Evolutionary conservation across 1,140 invertebrate genomes (phyloP), one percentile per base, ranked within the genome.

Genomic region (Cyclina sinensis): DNA sequence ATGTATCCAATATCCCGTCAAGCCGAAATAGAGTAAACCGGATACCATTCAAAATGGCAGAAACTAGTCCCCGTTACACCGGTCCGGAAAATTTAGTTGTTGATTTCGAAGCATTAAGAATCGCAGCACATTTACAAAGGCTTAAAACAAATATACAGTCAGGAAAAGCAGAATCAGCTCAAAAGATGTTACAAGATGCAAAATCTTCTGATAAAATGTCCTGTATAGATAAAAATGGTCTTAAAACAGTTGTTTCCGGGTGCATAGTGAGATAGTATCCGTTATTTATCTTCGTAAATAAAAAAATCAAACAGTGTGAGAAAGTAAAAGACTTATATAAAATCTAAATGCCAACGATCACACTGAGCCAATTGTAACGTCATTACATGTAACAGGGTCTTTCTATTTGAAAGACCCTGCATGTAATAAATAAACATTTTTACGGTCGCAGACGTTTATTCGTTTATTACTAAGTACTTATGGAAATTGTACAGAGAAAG

Each of bases 21-120:
- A 37, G 5, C 16, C 30, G 35, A 27, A 70, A 27, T 21, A 18
- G 27, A 18, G 7, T 16, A 70, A 35, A 70, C 27, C 12, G 32
- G 18, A n/a, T 70, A 35, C 65, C 65, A 35, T 30, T 39, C 21
- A 70, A 70, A 35, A 70, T 70, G 35, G 65, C 65, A n/a, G 65
- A 70, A 14, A 39, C 35, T 16, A 70, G 65, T 37, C 65, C 35
- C 24, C 32, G 65, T 35, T 70, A 70, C n/a, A 70, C 65, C 0
- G 65, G 12, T 7, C 30, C 46, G 1, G 74, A 54, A 0, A 78
- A 78, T 54, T 2, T 78, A 1, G 18, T 54, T 54, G 74, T 78
- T 7, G 74, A 78, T 16, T 54, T 54, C 35, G 48, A 78, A 78
- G 21, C 65, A 14, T 37, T 78, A 3, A 3, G 74, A 51, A 54